Conservation (phyloP, 2,888 invertebrate genomes). For the Gastracanthus pulcherrimus region DNA sequence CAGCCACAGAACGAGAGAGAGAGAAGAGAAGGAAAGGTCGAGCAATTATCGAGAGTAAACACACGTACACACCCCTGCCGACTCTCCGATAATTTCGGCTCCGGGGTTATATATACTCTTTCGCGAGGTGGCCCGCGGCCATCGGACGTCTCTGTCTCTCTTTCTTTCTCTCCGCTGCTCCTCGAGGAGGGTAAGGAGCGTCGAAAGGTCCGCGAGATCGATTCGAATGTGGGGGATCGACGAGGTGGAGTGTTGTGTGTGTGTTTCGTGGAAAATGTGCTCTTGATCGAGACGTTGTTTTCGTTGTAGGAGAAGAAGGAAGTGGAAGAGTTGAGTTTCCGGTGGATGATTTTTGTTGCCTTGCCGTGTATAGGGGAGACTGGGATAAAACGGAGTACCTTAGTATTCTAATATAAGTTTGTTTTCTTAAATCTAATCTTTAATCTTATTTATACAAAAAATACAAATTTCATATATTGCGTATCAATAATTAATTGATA, state of each 20-base stretch:
- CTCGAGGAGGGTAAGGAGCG: neutral
- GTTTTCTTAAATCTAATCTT: no score
- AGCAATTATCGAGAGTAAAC: conserved; percentile 53
- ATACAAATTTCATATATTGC: no score
- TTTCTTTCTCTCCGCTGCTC: neutral
- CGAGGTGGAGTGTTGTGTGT: neutral
- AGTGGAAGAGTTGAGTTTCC: neutral
- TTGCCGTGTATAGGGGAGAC: neutral
- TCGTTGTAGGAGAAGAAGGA: neutral
- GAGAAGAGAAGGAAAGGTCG: neutral
- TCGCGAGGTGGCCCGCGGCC: neutral
- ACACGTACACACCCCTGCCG: neutral
- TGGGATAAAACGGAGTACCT: neutral
- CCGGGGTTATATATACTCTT: conserved; percentile 9
- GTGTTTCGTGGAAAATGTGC: neutral
- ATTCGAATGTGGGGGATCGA: neutral
- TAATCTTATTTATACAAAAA: no score
- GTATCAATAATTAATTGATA: no score
- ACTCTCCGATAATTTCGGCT: conserved; percentile 19
- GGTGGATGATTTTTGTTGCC: neutral
- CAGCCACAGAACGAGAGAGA: neutral
- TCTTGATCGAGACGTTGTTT: neutral
- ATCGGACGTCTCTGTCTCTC: neutral
- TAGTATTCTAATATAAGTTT: neutral
- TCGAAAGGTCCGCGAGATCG: neutral